Evolutionary conservation across 2,113 vertebrate genomes (phyloP).

Genomic region (Odocoileus hemionus): DNA sequence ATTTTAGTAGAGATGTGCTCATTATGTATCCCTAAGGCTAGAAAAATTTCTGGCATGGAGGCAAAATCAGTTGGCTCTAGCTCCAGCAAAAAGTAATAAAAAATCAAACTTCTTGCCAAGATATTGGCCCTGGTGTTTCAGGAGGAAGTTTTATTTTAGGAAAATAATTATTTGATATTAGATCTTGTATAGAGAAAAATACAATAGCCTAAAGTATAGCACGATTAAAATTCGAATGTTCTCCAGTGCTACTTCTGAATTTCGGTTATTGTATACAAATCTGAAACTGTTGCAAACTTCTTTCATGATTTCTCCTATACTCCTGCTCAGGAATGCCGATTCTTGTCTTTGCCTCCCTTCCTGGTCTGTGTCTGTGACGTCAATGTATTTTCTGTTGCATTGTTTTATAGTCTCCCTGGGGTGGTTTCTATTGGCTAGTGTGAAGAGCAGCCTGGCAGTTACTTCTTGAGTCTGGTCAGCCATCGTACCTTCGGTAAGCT

Average conservation of each 20-base stretch:
- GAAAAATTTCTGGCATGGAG: slow-evolving; percentile 6
- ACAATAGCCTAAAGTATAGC: background rate
- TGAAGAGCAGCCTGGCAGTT: background rate
- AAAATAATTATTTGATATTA: slow-evolving; percentile 1
- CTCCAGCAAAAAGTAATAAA: background rate
- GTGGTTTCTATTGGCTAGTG: background rate
- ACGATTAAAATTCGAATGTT: background rate
- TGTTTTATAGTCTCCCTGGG: background rate
- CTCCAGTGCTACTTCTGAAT: background rate
- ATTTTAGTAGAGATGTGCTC: slow-evolving; percentile 7
- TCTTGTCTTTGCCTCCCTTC: background rate
- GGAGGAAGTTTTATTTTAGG: slow-evolving; percentile 16
- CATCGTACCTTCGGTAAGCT: background rate
- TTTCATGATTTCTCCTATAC: background rate
- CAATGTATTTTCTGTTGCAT: background rate
- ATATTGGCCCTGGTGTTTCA: background rate
- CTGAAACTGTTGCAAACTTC: background rate
- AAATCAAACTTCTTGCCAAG: background rate
- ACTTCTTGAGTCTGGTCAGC: background rate
- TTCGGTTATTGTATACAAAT: background rate
- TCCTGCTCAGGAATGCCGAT: background rate
- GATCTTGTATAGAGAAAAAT: background rate
- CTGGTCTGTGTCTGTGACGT: background rate
- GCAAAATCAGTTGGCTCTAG: slow-evolving; percentile 21
- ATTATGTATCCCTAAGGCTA: slow-evolving; percentile 27